A percentile compares a stretch with the other conserved stretches of the same genome.
phyloP scores from a whole-genome alignment of 2,888 invertebrate genomes.

The Drosophila koepferae region DNA sequence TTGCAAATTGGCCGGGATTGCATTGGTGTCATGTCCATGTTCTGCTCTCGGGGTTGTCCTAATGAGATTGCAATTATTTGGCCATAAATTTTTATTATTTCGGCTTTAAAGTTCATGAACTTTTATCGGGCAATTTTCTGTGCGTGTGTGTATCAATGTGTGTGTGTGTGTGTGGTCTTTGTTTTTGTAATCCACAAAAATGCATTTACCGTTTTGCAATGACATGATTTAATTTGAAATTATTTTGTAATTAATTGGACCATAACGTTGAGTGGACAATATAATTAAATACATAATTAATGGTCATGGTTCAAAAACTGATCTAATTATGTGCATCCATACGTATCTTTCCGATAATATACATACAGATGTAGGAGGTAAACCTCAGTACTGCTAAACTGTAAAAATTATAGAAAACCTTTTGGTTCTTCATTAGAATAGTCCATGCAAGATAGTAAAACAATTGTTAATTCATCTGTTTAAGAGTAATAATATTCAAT shows the following conservation, averaged over 20 bases:
- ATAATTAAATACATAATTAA: slow-evolving; percentile 78
- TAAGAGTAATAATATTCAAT: no score
- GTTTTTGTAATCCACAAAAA: slow-evolving; percentile 43
- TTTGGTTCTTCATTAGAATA: no score
- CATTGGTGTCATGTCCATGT: slow-evolving; percentile 63
- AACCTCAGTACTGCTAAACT: no score
- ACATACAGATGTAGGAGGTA: background rate
- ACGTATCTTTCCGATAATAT: background rate
- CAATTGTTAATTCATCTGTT: no score
- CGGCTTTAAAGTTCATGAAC: slow-evolving; percentile 77
- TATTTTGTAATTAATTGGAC: slow-evolving; percentile 77
- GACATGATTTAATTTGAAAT: slow-evolving; percentile 70
- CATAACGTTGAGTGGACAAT: slow-evolving; percentile 59
- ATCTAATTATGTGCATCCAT: slow-evolving; percentile 54
- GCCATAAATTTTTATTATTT: slow-evolving; percentile 83
- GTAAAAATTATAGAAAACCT: no score
- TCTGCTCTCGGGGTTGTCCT: slow-evolving; percentile 62
- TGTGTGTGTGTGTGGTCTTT: slow-evolving; percentile 6
- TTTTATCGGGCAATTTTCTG: slow-evolving; percentile 30
- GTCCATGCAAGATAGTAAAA: no score
- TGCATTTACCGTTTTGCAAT: slow-evolving; percentile 44
- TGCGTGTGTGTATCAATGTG: background rate
- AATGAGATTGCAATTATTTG: slow-evolving; percentile 84
- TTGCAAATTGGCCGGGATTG: slow-evolving; percentile 55
- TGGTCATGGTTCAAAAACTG: slow-evolving; percentile 32